Conservation (phyloP, 2,888 invertebrate genomes). For the Eupithecia dodoneata region DNA sequence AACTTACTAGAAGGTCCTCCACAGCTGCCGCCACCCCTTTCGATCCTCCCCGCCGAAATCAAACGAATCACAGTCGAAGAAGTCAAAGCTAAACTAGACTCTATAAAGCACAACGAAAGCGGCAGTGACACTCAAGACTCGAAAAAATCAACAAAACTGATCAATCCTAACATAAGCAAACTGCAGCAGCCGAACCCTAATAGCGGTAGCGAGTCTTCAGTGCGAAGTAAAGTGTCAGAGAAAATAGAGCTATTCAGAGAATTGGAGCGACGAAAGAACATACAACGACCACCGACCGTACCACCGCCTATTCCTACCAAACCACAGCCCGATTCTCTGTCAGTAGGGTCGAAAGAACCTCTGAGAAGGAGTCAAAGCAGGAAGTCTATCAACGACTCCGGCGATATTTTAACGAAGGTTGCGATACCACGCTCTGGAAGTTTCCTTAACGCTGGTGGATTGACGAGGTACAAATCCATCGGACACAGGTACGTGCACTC, state of each 20-base stretch:
- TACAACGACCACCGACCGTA: conserved; percentile 77
- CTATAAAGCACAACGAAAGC: conserved; percentile 75
- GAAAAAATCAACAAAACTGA: conserved; percentile 71
- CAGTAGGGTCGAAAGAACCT: conserved; percentile 68
- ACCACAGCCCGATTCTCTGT: conserved; percentile 59
- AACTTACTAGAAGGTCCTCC: conserved; percentile 83
- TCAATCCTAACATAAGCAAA: conserved; percentile 55
- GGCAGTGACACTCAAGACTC: conserved; percentile 82
- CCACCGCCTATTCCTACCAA: conserved; percentile 80
- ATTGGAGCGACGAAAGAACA: conserved; percentile 75
- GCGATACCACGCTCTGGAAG: conserved; percentile 94
- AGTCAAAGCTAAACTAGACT: conserved; percentile 84
- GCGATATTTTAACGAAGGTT: conserved; percentile 93
- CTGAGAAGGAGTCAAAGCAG: conserved; percentile 78
- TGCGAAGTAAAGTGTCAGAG: conserved; percentile 80
- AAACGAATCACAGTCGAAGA: conserved; percentile 81
- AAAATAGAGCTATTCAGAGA: conserved; percentile 80
- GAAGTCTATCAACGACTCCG: conserved; percentile 84
- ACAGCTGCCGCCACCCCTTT: conserved; percentile 72
- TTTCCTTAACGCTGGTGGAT: conserved; percentile 91
- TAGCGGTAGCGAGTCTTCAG: conserved; percentile 66
- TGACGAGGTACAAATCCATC: conserved; percentile 90
- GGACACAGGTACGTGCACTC: conserved; percentile 83
- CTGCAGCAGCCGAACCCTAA: conserved; percentile 54
- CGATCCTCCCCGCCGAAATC: conserved; percentile 66